Conservation (phyloP, 2,797 vertebrate genomes). For the Hemitrygon akajei region DNA sequence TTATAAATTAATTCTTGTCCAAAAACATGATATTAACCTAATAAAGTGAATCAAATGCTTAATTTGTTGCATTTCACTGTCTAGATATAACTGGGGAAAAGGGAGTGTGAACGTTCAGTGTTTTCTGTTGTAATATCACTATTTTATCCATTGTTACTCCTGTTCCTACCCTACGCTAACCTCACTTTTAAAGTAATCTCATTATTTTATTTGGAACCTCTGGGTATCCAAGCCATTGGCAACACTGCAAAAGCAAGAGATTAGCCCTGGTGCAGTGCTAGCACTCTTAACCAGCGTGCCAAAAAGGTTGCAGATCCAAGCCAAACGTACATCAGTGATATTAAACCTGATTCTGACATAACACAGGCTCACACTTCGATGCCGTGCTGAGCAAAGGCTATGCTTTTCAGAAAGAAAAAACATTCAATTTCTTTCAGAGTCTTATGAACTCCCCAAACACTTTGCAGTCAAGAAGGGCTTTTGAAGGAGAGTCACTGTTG, state of each 20-base stretch:
- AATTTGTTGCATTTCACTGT: background rate
- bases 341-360: background rate
- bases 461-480: background rate
- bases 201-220: background rate
- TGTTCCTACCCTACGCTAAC: too few species aligned
- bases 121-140: background rate
- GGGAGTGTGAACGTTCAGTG: background rate
- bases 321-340: background rate
- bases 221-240: background rate
- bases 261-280: background rate
- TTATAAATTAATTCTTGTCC: background rate
- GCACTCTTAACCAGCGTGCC: background rate
- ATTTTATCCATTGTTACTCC: background rate
- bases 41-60: background rate
- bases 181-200: background rate
- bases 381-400: background rate
- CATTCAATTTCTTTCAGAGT: background rate
- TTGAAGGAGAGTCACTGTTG: background rate
- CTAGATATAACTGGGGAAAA: background rate
- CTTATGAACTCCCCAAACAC: background rate
- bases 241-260: background rate
- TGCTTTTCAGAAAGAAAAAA: background rate
- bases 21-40: background rate
- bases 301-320: background rate
- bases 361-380: background rate